Percentiles rank a stretch among this genome's conserved stretches.
These are phyloP conservation scores for Leptinotarsa tumamoca DNA, from an alignment of 2,888 invertebrate species.

Conservation along the genomic window DNA sequence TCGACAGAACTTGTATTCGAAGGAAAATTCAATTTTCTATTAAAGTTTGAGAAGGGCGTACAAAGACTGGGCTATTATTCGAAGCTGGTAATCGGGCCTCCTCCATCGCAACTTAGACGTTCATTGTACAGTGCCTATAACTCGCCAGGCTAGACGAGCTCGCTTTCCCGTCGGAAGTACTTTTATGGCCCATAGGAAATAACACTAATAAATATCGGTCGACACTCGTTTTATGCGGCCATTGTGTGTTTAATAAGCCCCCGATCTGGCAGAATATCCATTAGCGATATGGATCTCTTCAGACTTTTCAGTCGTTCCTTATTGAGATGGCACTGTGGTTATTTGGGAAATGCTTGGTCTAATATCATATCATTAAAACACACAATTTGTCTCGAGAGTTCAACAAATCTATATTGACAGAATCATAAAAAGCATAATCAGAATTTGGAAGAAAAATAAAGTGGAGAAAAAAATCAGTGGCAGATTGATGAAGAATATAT, in stretches of 20 bases:
- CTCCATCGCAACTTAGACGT: slow-evolving; percentile 1
- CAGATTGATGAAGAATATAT: no score
- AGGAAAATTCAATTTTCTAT: background rate
- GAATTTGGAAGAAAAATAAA: no score
- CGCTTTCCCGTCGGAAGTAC: slow-evolving; percentile 35
- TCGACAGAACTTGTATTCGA: background rate
- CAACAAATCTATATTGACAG: no score
- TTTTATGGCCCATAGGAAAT: slow-evolving; percentile 35
- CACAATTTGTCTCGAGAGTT: no score
- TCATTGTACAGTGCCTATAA: slow-evolving; percentile 25
- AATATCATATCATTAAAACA: no score
- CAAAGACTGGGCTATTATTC: slow-evolving; percentile 59
- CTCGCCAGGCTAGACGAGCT: slow-evolving; percentile 29
- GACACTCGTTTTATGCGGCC: slow-evolving; percentile 16
- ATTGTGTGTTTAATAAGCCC: slow-evolving; percentile 13
- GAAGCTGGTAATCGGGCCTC: slow-evolving; percentile 50
- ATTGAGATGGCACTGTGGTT: background rate
- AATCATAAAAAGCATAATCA: no score
- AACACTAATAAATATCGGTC: slow-evolving; percentile 37
- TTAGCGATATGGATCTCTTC: slow-evolving; percentile 13
- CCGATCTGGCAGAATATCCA: background rate
- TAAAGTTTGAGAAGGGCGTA: background rate
- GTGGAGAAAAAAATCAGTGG: no score
- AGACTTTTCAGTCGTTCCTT: background rate
- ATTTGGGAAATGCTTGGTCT: no score